Conservation (phyloP, 1,140 invertebrate species). For the Hydropsyche tenuis region DNA sequence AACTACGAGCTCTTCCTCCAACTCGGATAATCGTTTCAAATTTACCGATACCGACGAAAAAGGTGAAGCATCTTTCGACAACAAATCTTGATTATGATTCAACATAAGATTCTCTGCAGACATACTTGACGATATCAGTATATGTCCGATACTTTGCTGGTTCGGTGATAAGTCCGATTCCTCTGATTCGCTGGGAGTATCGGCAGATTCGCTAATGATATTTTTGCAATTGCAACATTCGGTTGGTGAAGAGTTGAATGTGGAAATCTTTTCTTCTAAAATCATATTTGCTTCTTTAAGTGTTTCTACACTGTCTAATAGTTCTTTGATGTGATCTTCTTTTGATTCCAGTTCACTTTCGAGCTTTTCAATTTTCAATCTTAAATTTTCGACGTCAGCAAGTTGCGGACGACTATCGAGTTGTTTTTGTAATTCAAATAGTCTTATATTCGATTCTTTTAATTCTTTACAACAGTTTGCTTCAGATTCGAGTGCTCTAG, state of each 20-base stretch:
- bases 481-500: slow-evolving; percentile 36
- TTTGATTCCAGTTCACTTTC: slow-evolving; percentile 34
- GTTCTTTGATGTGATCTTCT: slow-evolving; percentile 35
- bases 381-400: slow-evolving; percentile 25
- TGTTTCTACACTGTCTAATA: slow-evolving; percentile 30
- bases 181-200: not conserved
- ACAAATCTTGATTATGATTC: slow-evolving; percentile 29
- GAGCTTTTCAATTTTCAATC: slow-evolving; percentile 21
- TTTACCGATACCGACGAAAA: slow-evolving; percentile 54
- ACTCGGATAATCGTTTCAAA: slow-evolving; percentile 56
- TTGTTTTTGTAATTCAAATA: slow-evolving; percentile 41
- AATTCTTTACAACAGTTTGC: slow-evolving; percentile 31
- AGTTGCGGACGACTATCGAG: slow-evolving; percentile 35
- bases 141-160: slow-evolving; percentile 46
- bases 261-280: slow-evolving; percentile 42
- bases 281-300: slow-evolving; percentile 35
- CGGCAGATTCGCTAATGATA: slow-evolving; percentile 50
- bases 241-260: not conserved
- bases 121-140: slow-evolving; percentile 48
- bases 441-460: slow-evolving; percentile 38
- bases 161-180: not conserved
- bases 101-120: slow-evolving; percentile 41
- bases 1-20: slow-evolving; percentile 61
- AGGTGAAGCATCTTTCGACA: slow-evolving; percentile 51
- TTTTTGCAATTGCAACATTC: slow-evolving; percentile 55